Conservation (phyloP, 2,888 invertebrate species). For the Dasypolia templi region DNA sequence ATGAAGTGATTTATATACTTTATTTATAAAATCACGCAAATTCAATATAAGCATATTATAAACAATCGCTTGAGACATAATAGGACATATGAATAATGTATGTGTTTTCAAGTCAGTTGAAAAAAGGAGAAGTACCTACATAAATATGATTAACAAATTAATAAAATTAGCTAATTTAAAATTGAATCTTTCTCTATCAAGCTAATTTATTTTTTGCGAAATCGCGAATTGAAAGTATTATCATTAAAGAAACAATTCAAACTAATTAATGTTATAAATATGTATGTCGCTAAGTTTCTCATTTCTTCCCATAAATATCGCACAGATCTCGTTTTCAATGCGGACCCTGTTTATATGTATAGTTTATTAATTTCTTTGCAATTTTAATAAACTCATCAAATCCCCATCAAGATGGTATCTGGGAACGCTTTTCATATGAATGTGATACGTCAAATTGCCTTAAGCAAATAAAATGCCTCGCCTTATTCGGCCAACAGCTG, state of each 20-base stretch:
- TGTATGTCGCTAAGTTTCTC: slow-evolving; percentile 47
- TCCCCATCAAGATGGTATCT: slow-evolving; percentile 73
- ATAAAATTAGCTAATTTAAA: slow-evolving; percentile 36
- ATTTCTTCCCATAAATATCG: slow-evolving; percentile 58
- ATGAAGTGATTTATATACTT: background rate
- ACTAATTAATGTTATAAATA: slow-evolving; percentile 62
- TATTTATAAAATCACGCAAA: background rate
- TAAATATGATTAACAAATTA: slow-evolving; percentile 8
- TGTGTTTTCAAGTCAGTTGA: slow-evolving; percentile 3
- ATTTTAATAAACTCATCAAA: slow-evolving; percentile 83
- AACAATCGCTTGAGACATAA: no score
- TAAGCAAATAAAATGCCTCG: slow-evolving; percentile 79
- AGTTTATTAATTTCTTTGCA: slow-evolving; percentile 68
- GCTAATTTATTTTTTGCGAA: background rate
- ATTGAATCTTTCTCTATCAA: background rate
- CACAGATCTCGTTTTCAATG: slow-evolving; percentile 56
- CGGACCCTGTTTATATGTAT: slow-evolving; percentile 60
- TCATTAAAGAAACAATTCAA: slow-evolving; percentile 28
- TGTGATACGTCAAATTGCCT: slow-evolving; percentile 76
- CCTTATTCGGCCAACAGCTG: slow-evolving; percentile 74
- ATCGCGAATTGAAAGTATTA: slow-evolving; percentile 26
- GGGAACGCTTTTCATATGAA: slow-evolving; percentile 77
- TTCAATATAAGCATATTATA: background rate
- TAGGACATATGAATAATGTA: background rate
- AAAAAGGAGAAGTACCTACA: slow-evolving; percentile 2